These are phyloP conservation scores for Mastacembelus armatus DNA, from an alignment of 2,797 vertebrate species.

Conservation along the genomic window DNA sequence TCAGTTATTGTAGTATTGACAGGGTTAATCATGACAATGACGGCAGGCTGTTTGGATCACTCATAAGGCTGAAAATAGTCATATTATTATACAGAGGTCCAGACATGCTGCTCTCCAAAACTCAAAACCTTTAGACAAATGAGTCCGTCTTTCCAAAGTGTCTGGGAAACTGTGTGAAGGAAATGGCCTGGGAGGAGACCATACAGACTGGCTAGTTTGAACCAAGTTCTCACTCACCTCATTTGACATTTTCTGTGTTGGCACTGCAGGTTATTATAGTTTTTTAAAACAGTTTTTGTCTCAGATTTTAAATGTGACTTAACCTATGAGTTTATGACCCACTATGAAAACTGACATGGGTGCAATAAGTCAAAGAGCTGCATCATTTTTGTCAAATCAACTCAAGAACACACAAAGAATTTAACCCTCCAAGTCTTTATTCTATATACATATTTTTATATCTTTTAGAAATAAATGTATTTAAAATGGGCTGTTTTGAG, in stretches of 20 bases:
- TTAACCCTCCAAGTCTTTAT: too few relatives aligned
- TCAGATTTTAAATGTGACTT: constrained; percentile 40
- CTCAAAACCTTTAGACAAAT: constrained; percentile 55
- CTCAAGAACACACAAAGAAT: too few relatives aligned
- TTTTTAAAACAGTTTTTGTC: background rate
- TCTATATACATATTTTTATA: too few relatives aligned
- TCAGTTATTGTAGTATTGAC: constrained; percentile 49
- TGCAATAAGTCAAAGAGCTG: too few relatives aligned
- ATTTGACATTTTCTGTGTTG: constrained; percentile 49
- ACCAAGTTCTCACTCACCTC: constrained; percentile 61
- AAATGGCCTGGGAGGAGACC: constrained; percentile 60
- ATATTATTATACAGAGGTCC: constrained; percentile 66
- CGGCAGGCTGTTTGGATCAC: constrained; percentile 40
- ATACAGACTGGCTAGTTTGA: constrained; percentile 53
- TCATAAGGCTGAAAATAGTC: constrained; percentile 53
- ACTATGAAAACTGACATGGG: background rate
- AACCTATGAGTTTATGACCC: constrained; percentile 3
- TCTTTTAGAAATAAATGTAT: too few relatives aligned
- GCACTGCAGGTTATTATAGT: constrained; percentile 14
- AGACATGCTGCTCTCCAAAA: constrained; percentile 57
- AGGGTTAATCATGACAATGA: constrained; percentile 35
- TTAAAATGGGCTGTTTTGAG: too few relatives aligned
- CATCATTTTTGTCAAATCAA: too few relatives aligned
- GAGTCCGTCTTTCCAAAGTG: constrained; percentile 64
- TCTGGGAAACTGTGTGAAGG: constrained; percentile 62